A percentile compares a stretch with the other conserved stretches of the same genome.
Evolutionary conservation across 2,113 vertebrate genomes (phyloP).

Genomic region (Raja brachyura): DNA sequence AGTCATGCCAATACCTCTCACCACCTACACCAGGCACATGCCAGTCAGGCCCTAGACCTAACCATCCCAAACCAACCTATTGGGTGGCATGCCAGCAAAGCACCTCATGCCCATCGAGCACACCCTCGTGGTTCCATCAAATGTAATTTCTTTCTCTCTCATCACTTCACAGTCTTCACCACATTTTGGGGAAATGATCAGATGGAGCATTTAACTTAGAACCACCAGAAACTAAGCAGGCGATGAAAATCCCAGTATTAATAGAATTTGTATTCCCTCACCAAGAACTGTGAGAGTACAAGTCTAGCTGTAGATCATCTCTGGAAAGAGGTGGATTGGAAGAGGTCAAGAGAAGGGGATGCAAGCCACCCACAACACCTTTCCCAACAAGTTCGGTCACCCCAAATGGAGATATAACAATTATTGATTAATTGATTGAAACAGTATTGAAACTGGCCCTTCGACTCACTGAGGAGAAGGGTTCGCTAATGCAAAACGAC

Average conservation of each 20-base stretch:
- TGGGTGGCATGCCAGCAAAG: no score
- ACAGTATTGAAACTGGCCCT: no score
- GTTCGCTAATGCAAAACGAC: not conserved
- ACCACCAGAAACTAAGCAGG: not conserved
- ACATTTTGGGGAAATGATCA: not conserved
- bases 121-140: no score
- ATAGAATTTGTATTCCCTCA: not conserved
- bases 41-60: no score
- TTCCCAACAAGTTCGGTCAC: not conserved
- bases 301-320: not conserved
- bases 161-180: not conserved
- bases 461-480: not conserved
- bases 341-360: no score
- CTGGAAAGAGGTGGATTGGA: not conserved
- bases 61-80: no score
- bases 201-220: not conserved
- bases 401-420: not conserved
- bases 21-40: no score
- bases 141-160: not conserved
- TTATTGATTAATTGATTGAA: no score
- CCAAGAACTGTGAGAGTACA: not conserved
- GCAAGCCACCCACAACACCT: not conserved
- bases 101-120: no score
- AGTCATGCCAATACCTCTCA: no score
- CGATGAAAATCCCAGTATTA: not conserved